These are phyloP conservation scores for Dolichallabes microphthalmus DNA, from an alignment of 2,113 vertebrate species.

Conservation along the genomic window DNA sequence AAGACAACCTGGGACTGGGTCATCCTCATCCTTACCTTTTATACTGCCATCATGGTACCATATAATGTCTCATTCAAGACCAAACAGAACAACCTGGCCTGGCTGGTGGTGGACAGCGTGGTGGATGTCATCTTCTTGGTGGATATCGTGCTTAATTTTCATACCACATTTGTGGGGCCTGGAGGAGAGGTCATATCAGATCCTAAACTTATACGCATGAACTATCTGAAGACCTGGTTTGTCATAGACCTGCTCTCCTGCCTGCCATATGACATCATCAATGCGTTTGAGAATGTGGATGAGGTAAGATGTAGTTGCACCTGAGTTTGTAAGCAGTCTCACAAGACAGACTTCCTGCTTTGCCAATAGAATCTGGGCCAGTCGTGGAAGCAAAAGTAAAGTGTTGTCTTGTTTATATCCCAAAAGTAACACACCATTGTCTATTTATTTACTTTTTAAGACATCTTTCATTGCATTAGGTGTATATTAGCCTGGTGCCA, in stretches of 20 bases:
- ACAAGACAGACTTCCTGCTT: background rate
- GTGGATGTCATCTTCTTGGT: conserved; percentile 95
- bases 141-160: conserved; percentile 98
- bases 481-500: background rate
- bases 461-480: background rate
- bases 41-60: conserved; percentile 98
- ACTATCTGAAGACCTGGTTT: conserved; percentile 98
- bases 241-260: conserved; percentile 97
- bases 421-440: background rate
- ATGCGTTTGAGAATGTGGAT: conserved; percentile 94
- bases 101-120: conserved; percentile 97
- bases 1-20: conserved; percentile 99
- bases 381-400: background rate
- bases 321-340: background rate
- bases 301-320: conserved; percentile 77
- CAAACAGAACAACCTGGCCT: conserved; percentile 92
- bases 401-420: background rate
- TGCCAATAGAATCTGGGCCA: background rate
- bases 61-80: conserved; percentile 97
- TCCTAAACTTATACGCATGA: conserved; percentile 95
- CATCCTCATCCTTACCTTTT: conserved; percentile 98
- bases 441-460: background rate
- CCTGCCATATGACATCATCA: conserved; percentile 98
- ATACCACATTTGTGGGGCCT: conserved; percentile 95
- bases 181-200: conserved; percentile 95